Conservation (phyloP, 2,113 vertebrate genomes). For the Donacobius atricapilla region DNA sequence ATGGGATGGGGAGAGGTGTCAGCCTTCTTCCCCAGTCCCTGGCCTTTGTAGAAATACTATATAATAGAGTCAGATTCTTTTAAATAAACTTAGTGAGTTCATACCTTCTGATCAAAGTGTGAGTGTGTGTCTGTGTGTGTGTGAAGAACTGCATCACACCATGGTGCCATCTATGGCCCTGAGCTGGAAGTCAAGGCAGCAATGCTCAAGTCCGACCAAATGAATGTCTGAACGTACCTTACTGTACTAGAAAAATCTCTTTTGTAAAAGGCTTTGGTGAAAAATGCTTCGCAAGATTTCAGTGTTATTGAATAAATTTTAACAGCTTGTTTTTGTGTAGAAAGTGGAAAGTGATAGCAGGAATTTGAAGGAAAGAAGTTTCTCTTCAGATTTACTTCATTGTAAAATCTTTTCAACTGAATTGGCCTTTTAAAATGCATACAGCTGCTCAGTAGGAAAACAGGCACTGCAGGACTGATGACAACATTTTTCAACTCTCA, state of each 20-base stretch:
- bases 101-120: too few species aligned
- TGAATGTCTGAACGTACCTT: neutral
- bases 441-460: neutral
- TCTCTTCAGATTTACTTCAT: neutral
- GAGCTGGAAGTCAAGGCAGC: neutral
- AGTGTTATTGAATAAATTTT: neutral
- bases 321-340: neutral
- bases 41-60: too few species aligned
- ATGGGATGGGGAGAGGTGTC: too few species aligned
- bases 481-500: neutral
- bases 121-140: too few species aligned
- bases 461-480: neutral
- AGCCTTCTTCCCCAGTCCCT: too few species aligned
- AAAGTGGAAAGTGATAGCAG: neutral
- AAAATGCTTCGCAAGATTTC: neutral
- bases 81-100: too few species aligned
- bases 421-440: neutral
- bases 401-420: neutral
- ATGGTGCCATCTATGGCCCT: fast-evolving
- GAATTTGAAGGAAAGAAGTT: neutral
- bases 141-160: too few species aligned
- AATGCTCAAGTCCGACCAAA: neutral
- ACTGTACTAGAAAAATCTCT: neutral
- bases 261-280: neutral
- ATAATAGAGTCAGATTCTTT: too few species aligned